Evolutionary conservation across 1,140 invertebrate genomes (phyloP).

Genomic region (Nasonia vitripennis): DNA sequence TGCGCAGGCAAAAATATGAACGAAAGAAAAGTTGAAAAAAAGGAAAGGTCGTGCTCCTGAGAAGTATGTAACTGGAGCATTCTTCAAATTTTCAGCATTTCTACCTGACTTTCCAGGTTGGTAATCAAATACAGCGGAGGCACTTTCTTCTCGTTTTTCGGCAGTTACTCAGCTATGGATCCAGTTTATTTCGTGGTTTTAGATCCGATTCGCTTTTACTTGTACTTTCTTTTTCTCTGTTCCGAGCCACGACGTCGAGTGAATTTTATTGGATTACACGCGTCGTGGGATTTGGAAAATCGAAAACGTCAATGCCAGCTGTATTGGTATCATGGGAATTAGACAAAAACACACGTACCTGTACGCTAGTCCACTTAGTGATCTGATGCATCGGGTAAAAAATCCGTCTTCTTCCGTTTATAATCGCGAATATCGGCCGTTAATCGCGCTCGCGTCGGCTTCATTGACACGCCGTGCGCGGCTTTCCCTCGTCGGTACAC

Average conservation of each 20-base stretch:
- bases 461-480: neutral
- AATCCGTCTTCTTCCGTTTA: neutral
- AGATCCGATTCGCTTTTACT: slow-evolving; percentile 22
- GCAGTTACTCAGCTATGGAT: neutral
- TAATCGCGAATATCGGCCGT: neutral
- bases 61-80: slow-evolving; percentile 16
- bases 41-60: neutral
- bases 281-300: neutral
- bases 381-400: neutral
- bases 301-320: neutral
- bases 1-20: no score
- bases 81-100: neutral
- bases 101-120: slow-evolving; percentile 6
- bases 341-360: neutral
- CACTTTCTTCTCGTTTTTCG: slow-evolving; percentile 12
- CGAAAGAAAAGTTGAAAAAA: neutral
- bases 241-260: neutral
- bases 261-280: slow-evolving; percentile 8
- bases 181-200: slow-evolving; percentile 25
- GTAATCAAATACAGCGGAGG: slow-evolving; percentile 7
- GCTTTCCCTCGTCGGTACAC: slow-evolving; percentile 27
- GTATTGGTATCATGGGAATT: no score
- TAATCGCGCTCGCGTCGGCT: neutral
- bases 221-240: slow-evolving; percentile 23
- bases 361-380: no score